Conservation (phyloP, 2,113 vertebrate genomes). For the Phyllostomus discolor region DNA sequence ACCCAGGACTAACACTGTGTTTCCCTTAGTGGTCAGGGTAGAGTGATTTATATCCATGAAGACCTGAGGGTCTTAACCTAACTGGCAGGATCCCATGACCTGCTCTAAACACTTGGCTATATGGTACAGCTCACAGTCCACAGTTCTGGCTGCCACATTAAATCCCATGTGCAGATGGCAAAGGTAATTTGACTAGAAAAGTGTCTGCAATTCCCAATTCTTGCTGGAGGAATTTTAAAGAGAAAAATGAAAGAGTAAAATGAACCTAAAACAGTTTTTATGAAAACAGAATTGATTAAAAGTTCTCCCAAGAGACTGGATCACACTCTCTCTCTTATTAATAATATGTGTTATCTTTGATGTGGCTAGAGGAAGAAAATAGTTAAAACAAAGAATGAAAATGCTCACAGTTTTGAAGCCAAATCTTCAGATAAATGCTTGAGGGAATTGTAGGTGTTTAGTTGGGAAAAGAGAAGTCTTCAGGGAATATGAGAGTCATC, state of each 20-base stretch:
- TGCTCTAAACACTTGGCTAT: background rate
- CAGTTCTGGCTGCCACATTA: background rate
- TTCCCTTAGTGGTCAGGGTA: background rate
- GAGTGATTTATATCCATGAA: background rate
- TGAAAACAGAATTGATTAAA: slow-evolving; percentile 35
- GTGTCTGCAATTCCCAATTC: background rate
- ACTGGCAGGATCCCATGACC: accelerated
- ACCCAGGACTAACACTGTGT: background rate
- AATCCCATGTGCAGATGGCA: background rate
- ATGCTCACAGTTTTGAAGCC: background rate
- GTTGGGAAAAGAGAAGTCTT: background rate
- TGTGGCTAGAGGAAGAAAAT: background rate
- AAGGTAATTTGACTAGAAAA: background rate
- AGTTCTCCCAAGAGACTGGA: background rate
- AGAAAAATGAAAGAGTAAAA: background rate
- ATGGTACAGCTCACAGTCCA: background rate
- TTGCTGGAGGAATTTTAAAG: background rate
- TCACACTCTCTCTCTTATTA: background rate
- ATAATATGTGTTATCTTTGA: background rate
- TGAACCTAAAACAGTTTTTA: background rate
- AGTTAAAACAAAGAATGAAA: background rate
- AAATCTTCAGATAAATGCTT: background rate
- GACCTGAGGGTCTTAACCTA: background rate
- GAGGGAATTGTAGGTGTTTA: background rate
- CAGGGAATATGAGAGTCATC: background rate